phyloP scores from a whole-genome alignment of 2,113 vertebrate genomes.

The Lathamus discolor region DNA sequence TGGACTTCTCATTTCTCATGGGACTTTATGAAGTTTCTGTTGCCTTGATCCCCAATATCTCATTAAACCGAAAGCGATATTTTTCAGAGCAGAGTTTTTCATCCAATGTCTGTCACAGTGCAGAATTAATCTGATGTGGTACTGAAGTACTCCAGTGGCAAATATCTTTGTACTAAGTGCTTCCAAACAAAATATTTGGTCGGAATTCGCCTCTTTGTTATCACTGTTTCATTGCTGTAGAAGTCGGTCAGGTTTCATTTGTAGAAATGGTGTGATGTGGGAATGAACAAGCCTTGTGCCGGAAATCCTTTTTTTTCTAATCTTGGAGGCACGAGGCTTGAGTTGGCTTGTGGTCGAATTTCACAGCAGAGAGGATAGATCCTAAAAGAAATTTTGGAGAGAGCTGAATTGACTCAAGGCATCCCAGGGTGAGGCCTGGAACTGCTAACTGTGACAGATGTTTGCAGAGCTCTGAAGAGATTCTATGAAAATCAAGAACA shows the following conservation, averaged over 20 bases:
- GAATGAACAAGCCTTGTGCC: neutral
- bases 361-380: neutral
- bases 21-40: neutral
- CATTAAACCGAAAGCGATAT: fast-evolving
- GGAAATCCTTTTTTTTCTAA: neutral
- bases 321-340: neutral
- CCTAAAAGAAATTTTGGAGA: neutral
- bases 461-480: neutral
- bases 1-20: neutral
- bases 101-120: neutral
- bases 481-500: neutral
- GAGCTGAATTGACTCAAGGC: neutral
- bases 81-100: neutral
- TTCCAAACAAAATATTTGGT: neutral
- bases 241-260: neutral
- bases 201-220: neutral
- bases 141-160: neutral
- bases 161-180: neutral
- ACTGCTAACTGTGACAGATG: neutral
- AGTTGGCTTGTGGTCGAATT: neutral
- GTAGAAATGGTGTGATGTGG: neutral
- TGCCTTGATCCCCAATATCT: neutral
- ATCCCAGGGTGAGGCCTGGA: neutral
- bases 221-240: neutral
- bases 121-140: neutral